Percentiles rank a stretch among this genome's conserved stretches.
These are phyloP conservation scores for Machaerirhynchus nigripectus DNA, from an alignment of 2,113 vertebrate species.

Conservation along the genomic window DNA sequence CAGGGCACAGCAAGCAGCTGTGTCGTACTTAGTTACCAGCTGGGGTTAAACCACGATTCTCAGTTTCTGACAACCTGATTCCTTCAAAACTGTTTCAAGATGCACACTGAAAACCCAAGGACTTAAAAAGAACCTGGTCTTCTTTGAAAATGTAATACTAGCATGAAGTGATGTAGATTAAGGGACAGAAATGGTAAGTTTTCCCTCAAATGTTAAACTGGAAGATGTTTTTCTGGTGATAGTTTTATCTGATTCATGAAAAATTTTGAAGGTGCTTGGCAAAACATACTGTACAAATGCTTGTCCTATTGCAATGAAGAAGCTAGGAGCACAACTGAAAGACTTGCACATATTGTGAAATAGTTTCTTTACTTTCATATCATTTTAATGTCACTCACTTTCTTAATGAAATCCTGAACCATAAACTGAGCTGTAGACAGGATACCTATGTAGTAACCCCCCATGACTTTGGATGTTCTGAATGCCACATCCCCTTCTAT, in stretches of 20 bases:
- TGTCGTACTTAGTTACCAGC: background rate
- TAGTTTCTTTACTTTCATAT: background rate
- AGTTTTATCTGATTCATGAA: background rate
- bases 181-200: background rate
- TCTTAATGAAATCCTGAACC: background rate
- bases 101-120: background rate
- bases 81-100: background rate
- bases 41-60: background rate
- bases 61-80: background rate
- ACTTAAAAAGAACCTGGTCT: background rate
- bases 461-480: background rate
- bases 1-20: background rate
- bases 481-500: background rate
- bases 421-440: background rate
- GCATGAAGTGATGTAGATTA: background rate
- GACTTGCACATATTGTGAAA: slow-evolving; percentile 12
- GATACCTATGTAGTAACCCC: background rate
- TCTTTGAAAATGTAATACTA: background rate
- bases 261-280: background rate
- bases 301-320: background rate
- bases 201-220: background rate
- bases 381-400: background rate
- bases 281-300: background rate
- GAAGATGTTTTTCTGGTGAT: background rate
- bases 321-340: slow-evolving; percentile 4